Evolutionary conservation across 2,888 invertebrate species (phyloP), one percentile per base, ranked within the genome.

Genomic region (Bhutanitis thaidina): DNA sequence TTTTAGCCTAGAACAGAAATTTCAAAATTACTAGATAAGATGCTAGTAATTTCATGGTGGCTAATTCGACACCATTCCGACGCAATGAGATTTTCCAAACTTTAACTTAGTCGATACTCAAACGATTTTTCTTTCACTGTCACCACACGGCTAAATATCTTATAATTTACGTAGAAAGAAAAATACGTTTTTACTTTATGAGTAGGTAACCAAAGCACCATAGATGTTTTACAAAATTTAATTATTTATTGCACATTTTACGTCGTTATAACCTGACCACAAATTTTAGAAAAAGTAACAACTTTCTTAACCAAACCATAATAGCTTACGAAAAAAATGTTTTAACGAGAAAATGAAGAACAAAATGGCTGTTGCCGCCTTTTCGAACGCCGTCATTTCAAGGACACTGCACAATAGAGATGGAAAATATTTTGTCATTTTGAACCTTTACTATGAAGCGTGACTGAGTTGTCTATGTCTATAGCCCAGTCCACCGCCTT

Each of bases 361-460:
- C 44, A 34, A 16, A 35, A 45, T 37, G 15, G 29, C 16, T 32
- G 4, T 30, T 5, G 12, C 10, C 30, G 37, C 46, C 32, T 43
- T 52, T 52, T 46, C 36, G 14, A 20, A 32, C 43, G 51, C 46
- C 51, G 52, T 48, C 41, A 50, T 50, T 46, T 55, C 64, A 67
- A 65, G 64, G 65, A 59, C 63, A 54, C 46, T 35, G 8, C 16
- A 64, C 60, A 64, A 64, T 53, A 40, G 32, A 13, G 20, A 51
- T 32, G 54, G 51, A 64, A 69, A 71, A 69, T 70, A 69, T 72
- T 73, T 77, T 74, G 71, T 72, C 67, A 64, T 64, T 54, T 59
- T 55, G 43, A 48, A 65, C 64, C 35, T 29, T 39, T 51, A 15
- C 27, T 47, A 44, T 34, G 38, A 54, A 58, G 55, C 56, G 58